phyloP scores from a whole-genome alignment of 2,113 vertebrate genomes.

The Tragelaphus buxtoni region DNA sequence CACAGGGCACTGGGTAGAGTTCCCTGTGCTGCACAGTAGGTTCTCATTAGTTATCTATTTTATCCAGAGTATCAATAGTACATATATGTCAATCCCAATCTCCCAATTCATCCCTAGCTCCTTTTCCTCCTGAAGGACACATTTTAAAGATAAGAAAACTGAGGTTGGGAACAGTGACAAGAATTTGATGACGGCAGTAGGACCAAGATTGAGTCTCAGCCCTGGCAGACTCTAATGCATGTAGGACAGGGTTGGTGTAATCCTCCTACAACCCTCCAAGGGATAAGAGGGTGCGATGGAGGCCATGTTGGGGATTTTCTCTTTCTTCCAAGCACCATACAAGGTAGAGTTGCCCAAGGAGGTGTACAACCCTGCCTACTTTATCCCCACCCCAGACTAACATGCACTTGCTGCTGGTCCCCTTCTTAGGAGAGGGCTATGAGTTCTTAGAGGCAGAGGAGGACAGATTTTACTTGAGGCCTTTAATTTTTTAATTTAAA shows the following conservation, averaged over 20 bases:
- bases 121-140: not conserved
- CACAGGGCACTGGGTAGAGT: not conserved
- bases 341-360: no score
- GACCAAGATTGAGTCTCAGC: not conserved
- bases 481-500: not conserved
- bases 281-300: not conserved
- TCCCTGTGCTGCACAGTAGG: not conserved
- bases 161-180: not conserved
- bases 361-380: no score
- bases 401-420: not conserved
- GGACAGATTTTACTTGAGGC: not conserved
- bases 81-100: not conserved
- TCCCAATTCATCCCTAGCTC: not conserved
- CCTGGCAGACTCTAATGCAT: not conserved
- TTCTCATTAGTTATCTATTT: not conserved
- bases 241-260: accelerated
- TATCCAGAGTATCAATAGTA: not conserved
- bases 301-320: no score
- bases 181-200: not conserved
- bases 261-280: not conserved
- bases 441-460: not conserved
- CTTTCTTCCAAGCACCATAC: not conserved
- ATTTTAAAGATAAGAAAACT: not conserved
- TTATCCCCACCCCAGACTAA: not conserved
- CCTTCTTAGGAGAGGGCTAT: not conserved